Base-by-base conservation (phyloP, 35 echinoderm and acorn worm species). In the Heliocidaris tuberculata region DNA sequence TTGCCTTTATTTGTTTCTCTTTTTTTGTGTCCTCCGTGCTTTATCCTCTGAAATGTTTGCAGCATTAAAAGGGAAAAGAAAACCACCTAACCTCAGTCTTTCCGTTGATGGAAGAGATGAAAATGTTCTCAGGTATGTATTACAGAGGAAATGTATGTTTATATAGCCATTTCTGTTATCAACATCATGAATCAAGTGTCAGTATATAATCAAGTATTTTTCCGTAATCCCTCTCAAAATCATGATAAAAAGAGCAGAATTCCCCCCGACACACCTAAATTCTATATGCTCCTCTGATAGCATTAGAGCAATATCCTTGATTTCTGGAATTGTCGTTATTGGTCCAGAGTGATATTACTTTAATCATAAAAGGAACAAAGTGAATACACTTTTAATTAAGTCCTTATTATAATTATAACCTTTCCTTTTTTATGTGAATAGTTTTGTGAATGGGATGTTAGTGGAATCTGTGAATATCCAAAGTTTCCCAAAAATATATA, bases 71-170 rank as follows among this genome's bases (percentile, higher is more conserved):
- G 48, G 48, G 47, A 93, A 93, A 48, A 93, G 50, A 29, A 35
- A 48, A 31, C 91, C 91, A 30, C 91, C 91, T 1, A 93, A 93
- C 50, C 91, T 93, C 50, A 93, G n/a, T 50, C 91, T 93, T 11
- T 48, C 31, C 47, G 27, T 49, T 13, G 91, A 93, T 59, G 91
- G 91, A 32, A 93, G 47, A 29, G 91, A 93, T 59, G 91, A 93
- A 93, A 59, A 30, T 54, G 91, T 93, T 31, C 50, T 93, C 48
- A 93, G 91, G 91, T 93, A 59, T 17, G 85, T 24, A 29, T 29
- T 9, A 32, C 31, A 86, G 31, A 86, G 85, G 21, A 13, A 19
- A 86, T 32, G 4, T 16, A 30, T 86, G 27, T 86, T 86, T 86
- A 86, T 1, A 19, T 30, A 86, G 12, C 9, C 85, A 86, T 30